These are phyloP conservation scores for Rousettus madagascariensis DNA, from an alignment of 2,797 vertebrate genomes.

Conservation along the genomic window DNA sequence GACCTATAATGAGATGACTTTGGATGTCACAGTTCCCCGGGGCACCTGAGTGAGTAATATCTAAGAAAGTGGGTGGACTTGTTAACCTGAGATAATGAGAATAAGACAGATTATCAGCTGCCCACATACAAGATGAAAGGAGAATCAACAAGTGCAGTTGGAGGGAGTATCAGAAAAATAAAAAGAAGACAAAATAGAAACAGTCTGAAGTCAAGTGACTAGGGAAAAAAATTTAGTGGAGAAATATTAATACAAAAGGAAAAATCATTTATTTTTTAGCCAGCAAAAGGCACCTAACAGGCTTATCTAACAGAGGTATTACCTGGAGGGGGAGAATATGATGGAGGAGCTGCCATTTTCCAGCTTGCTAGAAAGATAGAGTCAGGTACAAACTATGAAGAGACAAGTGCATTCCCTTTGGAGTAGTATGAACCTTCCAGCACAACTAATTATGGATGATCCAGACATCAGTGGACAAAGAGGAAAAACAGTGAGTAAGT, in stretches of 20 bases:
- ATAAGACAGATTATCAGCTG: neutral
- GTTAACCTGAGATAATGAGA: neutral
- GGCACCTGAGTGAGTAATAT: slow-evolving; percentile 34
- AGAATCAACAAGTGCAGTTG: neutral
- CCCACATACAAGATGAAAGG: neutral
- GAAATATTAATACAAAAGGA: neutral
- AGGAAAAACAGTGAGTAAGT: neutral
- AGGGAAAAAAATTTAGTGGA: neutral
- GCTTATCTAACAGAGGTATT: neutral
- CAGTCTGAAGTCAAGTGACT: neutral
- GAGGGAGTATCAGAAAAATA: slow-evolving; percentile 30
- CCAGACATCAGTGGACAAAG: neutral
- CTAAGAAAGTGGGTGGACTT: slow-evolving; percentile 22
- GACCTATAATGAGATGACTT: slow-evolving; percentile 40
- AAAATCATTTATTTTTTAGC: neutral
- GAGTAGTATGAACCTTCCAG: neutral
- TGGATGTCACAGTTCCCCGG: slow-evolving; percentile 28
- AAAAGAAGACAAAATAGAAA: neutral
- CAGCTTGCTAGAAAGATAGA: neutral
- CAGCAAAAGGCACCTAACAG: neutral
- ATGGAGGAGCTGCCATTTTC: neutral
- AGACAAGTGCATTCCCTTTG: neutral
- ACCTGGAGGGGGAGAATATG: neutral
- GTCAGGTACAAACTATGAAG: neutral
- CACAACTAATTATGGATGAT: neutral